phyloP scores from a whole-genome alignment of 1,140 invertebrate genomes.

The Euwallacea fornicatus region DNA sequence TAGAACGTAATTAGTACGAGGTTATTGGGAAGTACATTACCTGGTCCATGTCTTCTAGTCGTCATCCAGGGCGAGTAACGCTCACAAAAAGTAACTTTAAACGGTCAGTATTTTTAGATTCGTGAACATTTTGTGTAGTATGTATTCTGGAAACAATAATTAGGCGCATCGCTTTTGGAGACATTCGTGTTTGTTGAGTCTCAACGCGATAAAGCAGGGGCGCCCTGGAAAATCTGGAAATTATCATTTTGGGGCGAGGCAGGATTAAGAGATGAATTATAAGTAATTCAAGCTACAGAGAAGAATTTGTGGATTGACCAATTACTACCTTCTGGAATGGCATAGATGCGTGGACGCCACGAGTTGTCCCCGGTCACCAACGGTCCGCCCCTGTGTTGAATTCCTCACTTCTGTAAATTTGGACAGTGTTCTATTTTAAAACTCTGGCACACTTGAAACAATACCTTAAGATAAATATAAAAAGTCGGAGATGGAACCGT shows the following conservation, averaged over 20 bases:
- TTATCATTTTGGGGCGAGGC: too few species aligned
- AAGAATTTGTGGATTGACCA: too few species aligned
- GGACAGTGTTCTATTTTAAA: conserved; percentile 37
- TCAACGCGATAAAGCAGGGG: conserved; percentile 14
- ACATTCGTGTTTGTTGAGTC: conserved; percentile 34
- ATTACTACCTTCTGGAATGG: too few species aligned
- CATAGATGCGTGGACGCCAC: too few species aligned
- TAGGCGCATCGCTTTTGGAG: conserved; percentile 32
- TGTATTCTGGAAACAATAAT: conserved; percentile 33
- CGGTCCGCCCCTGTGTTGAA: conserved; percentile 20
- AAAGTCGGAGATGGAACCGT: conserved; percentile 31
- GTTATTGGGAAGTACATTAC: too few species aligned
- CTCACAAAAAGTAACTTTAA: conserved; percentile 3
- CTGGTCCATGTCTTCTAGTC: too few species aligned
- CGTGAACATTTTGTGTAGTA: conserved; percentile 26
- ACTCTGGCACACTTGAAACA: conserved; percentile 37
- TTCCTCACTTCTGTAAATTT: conserved; percentile 36
- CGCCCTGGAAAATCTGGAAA: neutral
- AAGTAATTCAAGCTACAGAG: too few species aligned
- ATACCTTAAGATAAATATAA: conserved; percentile 39
- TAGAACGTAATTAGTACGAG: too few species aligned
- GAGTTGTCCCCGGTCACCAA: neutral
- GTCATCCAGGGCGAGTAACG: too few species aligned
- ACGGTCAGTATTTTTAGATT: conserved; percentile 26
- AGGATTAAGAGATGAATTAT: too few species aligned